phyloP scores from a whole-genome alignment of 2,113 vertebrate genomes.

The Meleagris gallopavo region DNA sequence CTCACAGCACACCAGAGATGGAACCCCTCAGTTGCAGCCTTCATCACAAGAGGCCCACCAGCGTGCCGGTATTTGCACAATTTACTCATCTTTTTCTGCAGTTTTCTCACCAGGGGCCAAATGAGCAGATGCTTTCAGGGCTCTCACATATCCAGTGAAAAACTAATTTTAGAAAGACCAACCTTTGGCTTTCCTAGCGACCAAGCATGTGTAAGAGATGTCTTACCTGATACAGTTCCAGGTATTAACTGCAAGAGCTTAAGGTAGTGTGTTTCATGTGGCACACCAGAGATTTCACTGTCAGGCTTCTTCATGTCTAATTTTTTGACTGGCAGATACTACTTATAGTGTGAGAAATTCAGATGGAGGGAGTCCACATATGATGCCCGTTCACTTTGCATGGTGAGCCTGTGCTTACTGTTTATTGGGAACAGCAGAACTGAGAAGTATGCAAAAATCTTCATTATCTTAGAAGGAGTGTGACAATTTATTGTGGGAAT shows the following conservation, averaged over 20 bases:
- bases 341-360: not conserved
- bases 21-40: constrained; percentile 75
- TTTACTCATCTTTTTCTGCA: not conserved
- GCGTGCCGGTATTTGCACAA: constrained; percentile 69
- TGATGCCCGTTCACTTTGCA: fast-evolving
- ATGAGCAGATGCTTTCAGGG: not conserved
- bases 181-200: not conserved
- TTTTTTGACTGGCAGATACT: not conserved
- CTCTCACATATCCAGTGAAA: not conserved
- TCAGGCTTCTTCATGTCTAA: not conserved
- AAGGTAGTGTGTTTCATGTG: not conserved
- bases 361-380: not conserved
- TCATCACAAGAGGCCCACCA: constrained; percentile 77
- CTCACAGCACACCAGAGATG: constrained; percentile 80
- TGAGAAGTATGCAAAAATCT: not conserved
- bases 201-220: not conserved
- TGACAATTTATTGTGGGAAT: not conserved
- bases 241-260: not conserved
- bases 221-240: not conserved
- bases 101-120: not conserved
- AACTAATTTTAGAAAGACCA: not conserved
- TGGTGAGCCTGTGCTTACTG: not conserved
- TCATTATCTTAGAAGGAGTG: not conserved
- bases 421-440: not conserved
- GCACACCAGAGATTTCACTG: not conserved